Percentiles rank a stretch among this genome's conserved stretches.
Evolutionary conservation across 2,113 vertebrate species (phyloP).

Genomic region (Trochalopteron elliotii): DNA sequence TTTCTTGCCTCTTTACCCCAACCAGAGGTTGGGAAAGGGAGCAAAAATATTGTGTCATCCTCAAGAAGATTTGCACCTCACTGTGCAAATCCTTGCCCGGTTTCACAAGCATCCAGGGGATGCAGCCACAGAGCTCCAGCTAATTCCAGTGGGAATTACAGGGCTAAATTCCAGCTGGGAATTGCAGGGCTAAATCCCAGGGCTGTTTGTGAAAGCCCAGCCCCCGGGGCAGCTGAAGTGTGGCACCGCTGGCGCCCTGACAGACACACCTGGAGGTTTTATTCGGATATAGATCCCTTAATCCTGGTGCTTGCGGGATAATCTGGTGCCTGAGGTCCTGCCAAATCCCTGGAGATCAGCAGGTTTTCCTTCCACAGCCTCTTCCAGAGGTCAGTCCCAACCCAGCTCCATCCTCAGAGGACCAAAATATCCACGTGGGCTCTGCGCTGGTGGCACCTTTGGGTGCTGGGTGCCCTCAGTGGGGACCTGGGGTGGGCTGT

Average conservation of each 20-base stretch:
- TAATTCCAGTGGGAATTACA: background rate
- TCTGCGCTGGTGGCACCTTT: background rate
- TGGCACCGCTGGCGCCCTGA: background rate
- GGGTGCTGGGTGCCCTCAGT: background rate
- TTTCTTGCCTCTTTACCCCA: background rate
- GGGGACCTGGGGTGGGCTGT: background rate
- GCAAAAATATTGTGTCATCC: background rate
- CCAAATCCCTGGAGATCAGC: slow-evolving; percentile 29
- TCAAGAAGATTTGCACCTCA: accelerated
- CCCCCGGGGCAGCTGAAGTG: background rate
- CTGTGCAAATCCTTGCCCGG: background rate
- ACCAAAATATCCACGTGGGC: background rate
- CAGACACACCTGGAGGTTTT: slow-evolving; percentile 6
- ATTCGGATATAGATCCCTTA: slow-evolving; percentile 11
- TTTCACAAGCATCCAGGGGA: background rate
- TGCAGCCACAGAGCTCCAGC: background rate
- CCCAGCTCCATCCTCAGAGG: background rate
- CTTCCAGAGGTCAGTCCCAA: slow-evolving; percentile 38
- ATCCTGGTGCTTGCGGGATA: slow-evolving; percentile 1
- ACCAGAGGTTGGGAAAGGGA: background rate
- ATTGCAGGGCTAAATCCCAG: background rate
- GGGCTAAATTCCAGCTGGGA: background rate
- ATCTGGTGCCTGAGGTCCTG: background rate
- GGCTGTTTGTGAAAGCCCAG: background rate
- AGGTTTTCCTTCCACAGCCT: background rate